Percentiles rank a stretch among this genome's conserved stretches.
These are phyloP conservation scores for Ladona fulva DNA, from an alignment of 1,140 invertebrate species.

Conservation along the genomic window DNA sequence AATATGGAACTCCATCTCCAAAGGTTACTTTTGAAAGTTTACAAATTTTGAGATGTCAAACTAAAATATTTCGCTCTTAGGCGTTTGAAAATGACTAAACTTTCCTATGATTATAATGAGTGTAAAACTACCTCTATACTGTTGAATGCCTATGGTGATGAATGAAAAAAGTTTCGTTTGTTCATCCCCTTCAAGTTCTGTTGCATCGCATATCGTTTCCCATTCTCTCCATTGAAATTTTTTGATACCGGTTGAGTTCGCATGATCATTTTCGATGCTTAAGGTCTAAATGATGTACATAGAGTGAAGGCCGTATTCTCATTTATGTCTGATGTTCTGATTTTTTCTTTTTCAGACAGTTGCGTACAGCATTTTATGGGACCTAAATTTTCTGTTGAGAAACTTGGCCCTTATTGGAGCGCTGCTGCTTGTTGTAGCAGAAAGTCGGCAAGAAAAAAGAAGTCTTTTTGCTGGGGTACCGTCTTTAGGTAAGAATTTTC, in stretches of 20 bases:
- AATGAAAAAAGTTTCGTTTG: no score
- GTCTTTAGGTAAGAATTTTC: constrained; percentile 62
- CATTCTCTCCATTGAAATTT: neutral
- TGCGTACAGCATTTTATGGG: constrained; percentile 97
- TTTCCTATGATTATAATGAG: no score
- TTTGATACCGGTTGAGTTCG: neutral
- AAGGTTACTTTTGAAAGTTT: no score
- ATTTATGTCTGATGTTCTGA: neutral
- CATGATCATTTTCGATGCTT: neutral
- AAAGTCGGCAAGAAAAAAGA: constrained; percentile 82
- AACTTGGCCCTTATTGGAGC: constrained; percentile 95
- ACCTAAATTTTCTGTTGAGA: constrained; percentile 89
- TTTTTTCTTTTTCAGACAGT: constrained; percentile 71
- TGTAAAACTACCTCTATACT: no score
- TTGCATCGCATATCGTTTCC: no score
- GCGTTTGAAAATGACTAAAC: no score
- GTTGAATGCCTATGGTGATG: no score
- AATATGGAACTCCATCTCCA: no score
- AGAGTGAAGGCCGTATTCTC: neutral
- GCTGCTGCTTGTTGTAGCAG: constrained; percentile 86
- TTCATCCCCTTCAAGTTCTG: no score
- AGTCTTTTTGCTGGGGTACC: constrained; percentile 98
- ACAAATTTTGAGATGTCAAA: no score
- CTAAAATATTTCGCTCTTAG: no score
- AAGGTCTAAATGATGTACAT: neutral